Conservation (phyloP, 2,113 vertebrate genomes). For the Apteryx mantelli region DNA sequence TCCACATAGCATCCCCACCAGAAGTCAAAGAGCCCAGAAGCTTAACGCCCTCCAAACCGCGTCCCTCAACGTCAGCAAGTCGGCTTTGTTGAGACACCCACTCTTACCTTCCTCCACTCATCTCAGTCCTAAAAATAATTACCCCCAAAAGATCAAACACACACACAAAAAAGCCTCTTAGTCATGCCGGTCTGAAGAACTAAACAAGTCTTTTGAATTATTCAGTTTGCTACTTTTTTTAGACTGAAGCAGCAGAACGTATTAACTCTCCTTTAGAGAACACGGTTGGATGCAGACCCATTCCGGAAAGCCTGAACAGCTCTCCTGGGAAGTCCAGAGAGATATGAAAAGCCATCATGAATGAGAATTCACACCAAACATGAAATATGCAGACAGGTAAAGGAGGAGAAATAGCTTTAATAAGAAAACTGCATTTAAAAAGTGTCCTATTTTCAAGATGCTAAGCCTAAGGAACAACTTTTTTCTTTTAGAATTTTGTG, state of each 20-base stretch:
- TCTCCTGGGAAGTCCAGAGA: neutral
- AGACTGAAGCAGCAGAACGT: neutral
- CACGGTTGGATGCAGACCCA: neutral
- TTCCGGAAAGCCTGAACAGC: neutral
- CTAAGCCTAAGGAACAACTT: neutral
- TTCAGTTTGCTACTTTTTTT: conserved; percentile 16
- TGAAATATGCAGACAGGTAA: neutral
- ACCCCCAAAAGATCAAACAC: neutral
- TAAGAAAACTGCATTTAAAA: neutral
- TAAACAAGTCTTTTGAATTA: neutral
- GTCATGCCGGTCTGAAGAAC: neutral
- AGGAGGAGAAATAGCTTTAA: neutral
- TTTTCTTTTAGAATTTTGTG: neutral
- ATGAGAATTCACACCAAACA: neutral
- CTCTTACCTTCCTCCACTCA: neutral
- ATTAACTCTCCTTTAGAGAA: neutral
- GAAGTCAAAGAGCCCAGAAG: rapidly evolving
- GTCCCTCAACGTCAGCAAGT: rapidly evolving
- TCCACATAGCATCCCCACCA: rapidly evolving
- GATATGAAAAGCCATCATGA: neutral
- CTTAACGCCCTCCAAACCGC: rapidly evolving
- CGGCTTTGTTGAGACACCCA: rapidly evolving
- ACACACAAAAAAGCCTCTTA: neutral
- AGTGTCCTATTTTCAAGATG: neutral
- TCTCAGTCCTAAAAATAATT: neutral